These are phyloP conservation scores for Xanthia icteritia DNA, from an alignment of 2,888 invertebrate genomes.

Conservation along the genomic window DNA sequence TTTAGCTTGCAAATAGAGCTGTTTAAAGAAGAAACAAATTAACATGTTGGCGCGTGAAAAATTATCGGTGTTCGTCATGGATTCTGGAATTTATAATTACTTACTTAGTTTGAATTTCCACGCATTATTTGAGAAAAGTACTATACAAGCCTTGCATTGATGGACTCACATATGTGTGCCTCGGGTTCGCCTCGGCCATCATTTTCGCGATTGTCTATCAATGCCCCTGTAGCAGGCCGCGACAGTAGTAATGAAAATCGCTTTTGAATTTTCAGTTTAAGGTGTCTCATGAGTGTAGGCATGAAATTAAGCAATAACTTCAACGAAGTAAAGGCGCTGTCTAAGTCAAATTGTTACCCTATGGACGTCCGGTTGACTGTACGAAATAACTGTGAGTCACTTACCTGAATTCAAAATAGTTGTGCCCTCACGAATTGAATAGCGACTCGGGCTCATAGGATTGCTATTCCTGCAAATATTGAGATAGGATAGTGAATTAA, in stretches of 20 bases:
- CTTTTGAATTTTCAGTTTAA: neutral
- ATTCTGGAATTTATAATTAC: too few species aligned
- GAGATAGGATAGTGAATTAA: neutral
- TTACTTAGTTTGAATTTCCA: too few species aligned
- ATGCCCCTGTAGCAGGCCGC: too few species aligned
- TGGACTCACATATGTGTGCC: too few species aligned
- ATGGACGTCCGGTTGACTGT: neutral
- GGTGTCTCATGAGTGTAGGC: neutral
- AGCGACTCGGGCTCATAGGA: slow-evolving; percentile 55
- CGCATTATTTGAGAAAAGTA: too few species aligned
- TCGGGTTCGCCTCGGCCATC: too few species aligned
- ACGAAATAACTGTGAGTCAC: neutral
- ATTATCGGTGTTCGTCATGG: too few species aligned
- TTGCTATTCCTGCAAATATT: slow-evolving; percentile 65
- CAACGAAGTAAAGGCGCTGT: neutral
- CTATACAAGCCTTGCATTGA: too few species aligned
- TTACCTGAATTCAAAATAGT: slow-evolving; percentile 70
- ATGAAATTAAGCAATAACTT: neutral
- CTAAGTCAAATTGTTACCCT: neutral
- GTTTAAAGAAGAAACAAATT: too few species aligned
- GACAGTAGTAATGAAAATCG: slow-evolving; percentile 9
- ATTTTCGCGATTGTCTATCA: too few species aligned
- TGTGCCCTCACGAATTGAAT: slow-evolving; percentile 73
- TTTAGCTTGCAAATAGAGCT: too few species aligned
- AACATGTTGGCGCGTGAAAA: too few species aligned